Conservation (phyloP, 2,797 vertebrate genomes). For the Megalops cyprinoides region DNA sequence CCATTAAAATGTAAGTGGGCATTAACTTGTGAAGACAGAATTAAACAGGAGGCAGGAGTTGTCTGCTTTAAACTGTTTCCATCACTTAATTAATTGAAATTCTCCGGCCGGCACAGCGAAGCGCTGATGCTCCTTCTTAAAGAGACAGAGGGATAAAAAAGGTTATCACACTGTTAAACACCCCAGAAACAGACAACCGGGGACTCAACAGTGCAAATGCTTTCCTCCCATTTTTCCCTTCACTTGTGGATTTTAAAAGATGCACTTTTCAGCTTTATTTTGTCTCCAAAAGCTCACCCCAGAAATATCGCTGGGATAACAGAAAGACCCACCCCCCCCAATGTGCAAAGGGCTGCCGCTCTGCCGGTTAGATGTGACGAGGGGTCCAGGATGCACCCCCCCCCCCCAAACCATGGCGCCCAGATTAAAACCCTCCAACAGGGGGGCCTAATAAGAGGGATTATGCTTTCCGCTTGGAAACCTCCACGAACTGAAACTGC, state of each 20-base stretch:
- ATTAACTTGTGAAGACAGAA: background rate
- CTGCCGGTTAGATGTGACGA: background rate
- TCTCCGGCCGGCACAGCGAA: background rate
- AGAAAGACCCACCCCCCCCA: constrained; percentile 64
- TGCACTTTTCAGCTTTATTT: constrained; percentile 39
- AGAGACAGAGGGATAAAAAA: background rate
- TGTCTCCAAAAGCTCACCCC: constrained; percentile 70
- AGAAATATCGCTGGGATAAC: constrained; percentile 68
- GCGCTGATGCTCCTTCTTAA: background rate
- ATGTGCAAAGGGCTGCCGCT: constrained; percentile 53
- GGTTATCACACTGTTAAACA: background rate
- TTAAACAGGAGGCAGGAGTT: background rate
- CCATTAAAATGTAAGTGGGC: background rate
- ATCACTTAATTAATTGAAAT: constrained; percentile 6
- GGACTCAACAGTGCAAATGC: background rate
- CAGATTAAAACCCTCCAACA: constrained; percentile 30
- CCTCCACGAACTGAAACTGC: constrained; percentile 39
- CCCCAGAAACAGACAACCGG: constrained; percentile 37
- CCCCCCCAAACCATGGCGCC: too few relatives aligned
- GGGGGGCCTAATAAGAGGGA: constrained; percentile 40
- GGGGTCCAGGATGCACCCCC: background rate
- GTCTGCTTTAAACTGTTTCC: background rate
- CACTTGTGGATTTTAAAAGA: constrained; percentile 8
- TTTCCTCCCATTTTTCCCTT: background rate
- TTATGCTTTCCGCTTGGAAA: constrained; percentile 44